Base-by-base conservation (phyloP, 2,113 vertebrate genomes). In the Cryptomyrus ogoouensis region DNA sequence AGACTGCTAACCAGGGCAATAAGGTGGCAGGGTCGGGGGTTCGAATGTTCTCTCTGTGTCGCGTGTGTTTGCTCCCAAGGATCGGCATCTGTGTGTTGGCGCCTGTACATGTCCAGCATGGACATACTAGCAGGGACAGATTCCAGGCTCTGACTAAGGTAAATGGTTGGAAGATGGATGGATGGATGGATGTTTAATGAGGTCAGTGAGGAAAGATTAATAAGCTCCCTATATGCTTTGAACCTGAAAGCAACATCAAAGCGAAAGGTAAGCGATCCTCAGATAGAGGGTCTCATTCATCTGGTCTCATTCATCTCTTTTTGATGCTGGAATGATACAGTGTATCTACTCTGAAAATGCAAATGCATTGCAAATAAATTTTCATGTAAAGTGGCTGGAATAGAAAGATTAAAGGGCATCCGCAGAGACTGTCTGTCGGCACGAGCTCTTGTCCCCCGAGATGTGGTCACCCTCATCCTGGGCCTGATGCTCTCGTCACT, bases 331-430 rank as follows among this genome's bases (percentile, higher is more conserved):
- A 56, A 46, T 83, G 39, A 39, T 27, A 56, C 52, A 53, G 52
- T 19, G 52, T 19, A 49, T 52, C 52, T 66, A 27, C 50, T 39
- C 77, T 49, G 77, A 53, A 70, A 53, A 89, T 74, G 80, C 27
- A 90, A 89, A 85, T 42, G 9, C 46, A 6, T 24, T 35, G 77
- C n/a, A 90, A 89, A 84, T 39, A 13, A 27, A 2, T 31, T 35
- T 10, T 44, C 74, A 88, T 90, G 87, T 53, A 89, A 84, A 90
- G 19, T 6, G 62, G 77, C 19, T 1, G 46, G n/a, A 47, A 84
- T 66, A 39, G 66, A 87, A 47, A 87, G 24, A 87, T 53, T 13
- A 50, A 84, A 52, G 5, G 83, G 47, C 39, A 89, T 80, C 49
- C 77, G 17, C 42, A 15, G 1, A 89, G 90, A 88, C 58, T 6